Conservation (phyloP, 1,140 invertebrate species). For the Phthorimaea operculella region DNA sequence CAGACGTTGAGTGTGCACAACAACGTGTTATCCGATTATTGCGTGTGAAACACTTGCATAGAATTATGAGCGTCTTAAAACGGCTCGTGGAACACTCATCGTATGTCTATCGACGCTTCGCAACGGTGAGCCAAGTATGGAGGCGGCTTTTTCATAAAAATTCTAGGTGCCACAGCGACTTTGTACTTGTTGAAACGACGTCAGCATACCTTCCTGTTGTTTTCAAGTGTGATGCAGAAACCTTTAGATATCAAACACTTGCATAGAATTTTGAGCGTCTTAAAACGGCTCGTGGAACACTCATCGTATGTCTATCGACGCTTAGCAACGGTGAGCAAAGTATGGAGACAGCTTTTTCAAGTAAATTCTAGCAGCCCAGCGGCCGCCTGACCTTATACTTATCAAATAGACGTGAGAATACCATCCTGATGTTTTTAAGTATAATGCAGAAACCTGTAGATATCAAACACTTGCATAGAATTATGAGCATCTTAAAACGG, state of each 20-base stretch:
- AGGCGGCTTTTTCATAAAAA: too few species aligned
- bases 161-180: too few species aligned
- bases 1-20: constrained; percentile 17
- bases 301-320: constrained; percentile 35
- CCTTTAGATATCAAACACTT: too few species aligned
- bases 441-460: too few species aligned
- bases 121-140: background rate
- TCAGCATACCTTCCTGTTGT: too few species aligned
- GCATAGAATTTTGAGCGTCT: constrained; percentile 45
- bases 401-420: too few species aligned
- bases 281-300: constrained; percentile 37
- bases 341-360: background rate
- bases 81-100: constrained; percentile 30
- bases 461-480: constrained; percentile 44
- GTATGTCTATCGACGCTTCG: constrained; percentile 33
- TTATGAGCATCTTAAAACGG: constrained; percentile 45
- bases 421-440: too few species aligned
- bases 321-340: background rate
- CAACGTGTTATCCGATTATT: constrained; percentile 40
- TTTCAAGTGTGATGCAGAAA: too few species aligned
- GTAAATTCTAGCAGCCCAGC: too few species aligned
- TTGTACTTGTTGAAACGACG: too few species aligned
- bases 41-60: constrained; percentile 41
- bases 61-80: constrained; percentile 50
- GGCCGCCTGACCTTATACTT: too few species aligned